phyloP scores from a whole-genome alignment of 2,113 vertebrate species.

The Bothrops jararaca region DNA sequence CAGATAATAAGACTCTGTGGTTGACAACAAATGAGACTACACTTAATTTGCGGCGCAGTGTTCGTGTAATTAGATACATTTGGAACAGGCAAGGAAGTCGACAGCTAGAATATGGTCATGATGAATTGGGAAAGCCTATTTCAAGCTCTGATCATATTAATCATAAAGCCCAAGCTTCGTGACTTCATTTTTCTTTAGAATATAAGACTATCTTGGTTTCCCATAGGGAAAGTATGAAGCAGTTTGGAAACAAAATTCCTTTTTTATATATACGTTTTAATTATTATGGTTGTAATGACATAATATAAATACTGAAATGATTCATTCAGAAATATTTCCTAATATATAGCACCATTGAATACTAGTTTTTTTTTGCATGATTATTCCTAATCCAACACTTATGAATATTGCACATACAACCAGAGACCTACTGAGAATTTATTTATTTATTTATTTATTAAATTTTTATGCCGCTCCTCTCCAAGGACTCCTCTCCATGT shows the following conservation, averaged over 20 bases:
- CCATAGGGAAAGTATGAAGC: constrained; percentile 27
- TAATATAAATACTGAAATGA: background rate
- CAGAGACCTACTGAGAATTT: background rate
- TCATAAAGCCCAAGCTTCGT: constrained; percentile 71
- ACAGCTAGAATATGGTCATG: constrained; percentile 72
- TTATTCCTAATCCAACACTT: background rate
- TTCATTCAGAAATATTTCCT: background rate
- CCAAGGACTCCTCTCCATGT: too few species aligned
- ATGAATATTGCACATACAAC: background rate
- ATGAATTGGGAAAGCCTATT: constrained; percentile 75
- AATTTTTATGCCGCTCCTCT: too few species aligned
- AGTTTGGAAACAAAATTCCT: background rate
- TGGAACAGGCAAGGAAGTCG: constrained; percentile 64
- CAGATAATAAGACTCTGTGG: constrained; percentile 69
- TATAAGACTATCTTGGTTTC: constrained; percentile 31
- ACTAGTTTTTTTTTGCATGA: background rate
- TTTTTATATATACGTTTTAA: background rate
- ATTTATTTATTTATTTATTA: too few species aligned
- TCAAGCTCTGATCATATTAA: constrained; percentile 78
- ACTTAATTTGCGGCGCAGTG: constrained; percentile 74
- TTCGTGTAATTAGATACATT: constrained; percentile 80
- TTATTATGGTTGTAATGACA: background rate
- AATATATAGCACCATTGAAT: too few species aligned
- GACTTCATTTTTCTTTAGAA: constrained; percentile 63
- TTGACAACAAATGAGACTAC: constrained; percentile 73